These are phyloP conservation scores for Galaxias olidus DNA, from an alignment of 2,797 vertebrate species.

Conservation along the genomic window DNA sequence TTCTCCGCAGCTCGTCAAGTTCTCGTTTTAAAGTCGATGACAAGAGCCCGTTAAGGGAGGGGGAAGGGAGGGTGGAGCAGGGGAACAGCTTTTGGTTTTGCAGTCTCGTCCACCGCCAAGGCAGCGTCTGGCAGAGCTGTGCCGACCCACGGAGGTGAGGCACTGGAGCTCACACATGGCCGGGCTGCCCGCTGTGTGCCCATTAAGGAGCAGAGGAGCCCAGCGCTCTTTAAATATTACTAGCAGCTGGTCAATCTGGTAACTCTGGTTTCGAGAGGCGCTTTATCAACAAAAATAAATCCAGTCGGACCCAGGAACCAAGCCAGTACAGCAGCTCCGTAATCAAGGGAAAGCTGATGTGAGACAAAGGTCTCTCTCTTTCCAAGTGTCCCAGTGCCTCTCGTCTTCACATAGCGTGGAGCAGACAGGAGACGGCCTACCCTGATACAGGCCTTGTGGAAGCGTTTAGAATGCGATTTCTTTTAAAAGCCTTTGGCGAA, in stretches of 20 bases:
- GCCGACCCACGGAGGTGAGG: neutral
- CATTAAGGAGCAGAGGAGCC: constrained; percentile 39
- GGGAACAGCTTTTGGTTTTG: constrained; percentile 37
- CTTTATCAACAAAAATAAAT: too few species aligned
- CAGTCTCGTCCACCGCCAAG: constrained; percentile 19
- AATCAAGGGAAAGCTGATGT: constrained; percentile 40
- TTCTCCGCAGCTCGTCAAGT: neutral
- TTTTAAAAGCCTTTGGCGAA: neutral
- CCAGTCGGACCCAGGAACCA: constrained; percentile 35
- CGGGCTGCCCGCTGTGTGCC: constrained; percentile 24
- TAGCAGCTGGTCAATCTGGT: constrained; percentile 49
- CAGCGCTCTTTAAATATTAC: constrained; percentile 55
- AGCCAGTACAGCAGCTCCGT: constrained; percentile 41
- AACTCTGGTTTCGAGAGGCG: too few species aligned
- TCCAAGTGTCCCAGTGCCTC: neutral
- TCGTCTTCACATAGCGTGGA: too few species aligned
- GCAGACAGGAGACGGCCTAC: too few species aligned
- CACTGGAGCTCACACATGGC: neutral
- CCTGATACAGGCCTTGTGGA: too few species aligned
- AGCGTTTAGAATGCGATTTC: neutral
- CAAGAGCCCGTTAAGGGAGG: neutral
- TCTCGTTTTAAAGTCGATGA: neutral
- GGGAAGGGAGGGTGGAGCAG: neutral
- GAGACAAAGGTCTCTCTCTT: constrained; percentile 6
- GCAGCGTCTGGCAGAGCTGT: constrained; percentile 2